Conservation (phyloP, 2,797 vertebrate species). For the Botia almorhae region DNA sequence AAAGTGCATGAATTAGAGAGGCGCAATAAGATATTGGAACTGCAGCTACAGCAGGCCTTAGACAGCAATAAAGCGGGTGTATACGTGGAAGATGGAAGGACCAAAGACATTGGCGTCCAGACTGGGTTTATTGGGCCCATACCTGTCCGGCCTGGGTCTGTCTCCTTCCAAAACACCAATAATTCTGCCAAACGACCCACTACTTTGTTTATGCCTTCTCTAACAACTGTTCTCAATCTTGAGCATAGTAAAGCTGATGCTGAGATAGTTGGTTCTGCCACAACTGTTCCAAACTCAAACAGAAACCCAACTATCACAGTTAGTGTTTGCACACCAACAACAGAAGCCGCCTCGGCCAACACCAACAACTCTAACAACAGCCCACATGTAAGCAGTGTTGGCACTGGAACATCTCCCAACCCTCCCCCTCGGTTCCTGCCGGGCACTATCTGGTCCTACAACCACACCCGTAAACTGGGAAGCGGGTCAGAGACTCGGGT, state of each 20-base stretch:
- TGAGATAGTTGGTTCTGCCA: conserved; percentile 46
- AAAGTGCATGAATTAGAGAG: conserved; percentile 96
- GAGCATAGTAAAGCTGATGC: conserved; percentile 52
- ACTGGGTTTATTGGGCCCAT: conserved; percentile 87
- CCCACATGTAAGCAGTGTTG: conserved; percentile 60
- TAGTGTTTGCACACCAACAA: conserved; percentile 75
- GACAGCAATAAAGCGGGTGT: conserved; percentile 76
- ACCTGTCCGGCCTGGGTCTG: conserved; percentile 71
- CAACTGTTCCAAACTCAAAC: conserved; percentile 58
- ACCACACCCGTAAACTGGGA: conserved; percentile 85
- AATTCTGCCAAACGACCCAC: conserved; percentile 78
- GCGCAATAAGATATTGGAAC: conserved; percentile 93
- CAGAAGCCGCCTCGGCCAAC: conserved; percentile 70
- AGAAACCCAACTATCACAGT: conserved; percentile 73
- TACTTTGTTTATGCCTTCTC: conserved; percentile 71
- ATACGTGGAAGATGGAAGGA: conserved; percentile 69
- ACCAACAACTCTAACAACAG: conserved; percentile 67
- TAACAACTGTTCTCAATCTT: conserved; percentile 55
- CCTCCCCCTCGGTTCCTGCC: conserved; percentile 85
- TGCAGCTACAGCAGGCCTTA: conserved; percentile 92
- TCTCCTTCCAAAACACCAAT: conserved; percentile 79
- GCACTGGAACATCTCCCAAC: conserved; percentile 64
- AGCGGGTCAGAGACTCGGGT: conserved; percentile 83
- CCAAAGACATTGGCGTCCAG: conserved; percentile 87
- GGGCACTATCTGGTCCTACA: conserved; percentile 95